phyloP scores from a whole-genome alignment of 2,888 invertebrate species.

The Aphodius sticticus region DNA sequence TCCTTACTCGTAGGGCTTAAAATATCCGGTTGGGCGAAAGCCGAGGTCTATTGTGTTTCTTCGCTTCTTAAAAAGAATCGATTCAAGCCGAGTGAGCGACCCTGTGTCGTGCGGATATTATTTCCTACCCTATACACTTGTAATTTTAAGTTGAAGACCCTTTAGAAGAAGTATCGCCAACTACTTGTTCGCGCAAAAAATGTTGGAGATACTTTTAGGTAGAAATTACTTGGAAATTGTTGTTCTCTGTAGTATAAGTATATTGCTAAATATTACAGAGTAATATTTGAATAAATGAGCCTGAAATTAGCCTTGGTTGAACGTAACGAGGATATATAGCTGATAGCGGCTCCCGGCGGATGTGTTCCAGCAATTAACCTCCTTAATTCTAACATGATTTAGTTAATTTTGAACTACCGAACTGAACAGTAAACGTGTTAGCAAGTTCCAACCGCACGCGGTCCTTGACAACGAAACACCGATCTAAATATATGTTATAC shows the following conservation, averaged over 20 bases:
- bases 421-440: not conserved
- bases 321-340: not conserved
- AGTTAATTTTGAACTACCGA: conserved; percentile 19
- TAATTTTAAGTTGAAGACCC: not conserved
- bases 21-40: not conserved
- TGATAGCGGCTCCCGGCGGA: not conserved
- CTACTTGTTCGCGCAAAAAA: too few species aligned
- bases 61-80: not conserved
- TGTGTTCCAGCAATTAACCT: conserved; percentile 21
- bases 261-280: not conserved
- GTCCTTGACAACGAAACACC: not conserved
- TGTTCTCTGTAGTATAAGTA: too few species aligned
- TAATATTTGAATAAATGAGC: not conserved
- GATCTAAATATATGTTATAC: not conserved
- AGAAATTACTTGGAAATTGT: too few species aligned
- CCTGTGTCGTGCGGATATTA: not conserved
- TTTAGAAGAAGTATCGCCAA: too few species aligned
- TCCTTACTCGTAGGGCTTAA: not conserved
- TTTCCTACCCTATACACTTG: not conserved
- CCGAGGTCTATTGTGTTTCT: not conserved
- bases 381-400: conserved; percentile 16
- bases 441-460: not conserved
- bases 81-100: not conserved
- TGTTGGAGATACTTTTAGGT: too few species aligned
- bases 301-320: not conserved